phyloP scores from a whole-genome alignment of 2,888 invertebrate species.

The Argyra leucocephala region DNA sequence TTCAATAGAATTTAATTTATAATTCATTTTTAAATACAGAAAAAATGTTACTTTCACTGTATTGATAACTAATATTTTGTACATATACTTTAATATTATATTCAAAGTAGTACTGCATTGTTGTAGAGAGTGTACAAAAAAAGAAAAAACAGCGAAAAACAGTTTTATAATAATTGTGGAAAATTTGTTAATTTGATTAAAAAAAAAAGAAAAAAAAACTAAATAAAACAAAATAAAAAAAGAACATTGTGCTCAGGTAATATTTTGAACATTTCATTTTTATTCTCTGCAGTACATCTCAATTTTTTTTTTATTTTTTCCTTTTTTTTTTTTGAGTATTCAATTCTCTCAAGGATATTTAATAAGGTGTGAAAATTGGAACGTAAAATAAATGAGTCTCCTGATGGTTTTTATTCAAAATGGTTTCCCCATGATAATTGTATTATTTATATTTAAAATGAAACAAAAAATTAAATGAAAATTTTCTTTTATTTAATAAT shows the following conservation, averaged over 20 bases:
- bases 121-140: too few species aligned
- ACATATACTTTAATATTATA: too few species aligned
- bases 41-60: too few species aligned
- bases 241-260: background rate
- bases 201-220: background rate
- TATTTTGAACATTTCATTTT: background rate
- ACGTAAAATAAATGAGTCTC: background rate
- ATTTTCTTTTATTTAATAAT: too few species aligned
- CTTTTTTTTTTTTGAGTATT: too few species aligned
- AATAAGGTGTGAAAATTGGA: conserved; percentile 4
- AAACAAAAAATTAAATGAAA: background rate
- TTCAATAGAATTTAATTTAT: too few species aligned
- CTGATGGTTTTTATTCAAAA: background rate
- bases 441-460: background rate
- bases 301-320: background rate
- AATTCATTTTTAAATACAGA: too few species aligned
- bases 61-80: too few species aligned
- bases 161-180: background rate
- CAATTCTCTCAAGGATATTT: background rate
- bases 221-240: background rate
- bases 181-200: background rate
- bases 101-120: too few species aligned
- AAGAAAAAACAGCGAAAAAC: too few species aligned
- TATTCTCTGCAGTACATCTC: background rate
- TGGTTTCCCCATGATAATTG: background rate